These are phyloP conservation scores for Dromococcyx pavoninus DNA, from an alignment of 2,797 vertebrate species.

Conservation along the genomic window DNA sequence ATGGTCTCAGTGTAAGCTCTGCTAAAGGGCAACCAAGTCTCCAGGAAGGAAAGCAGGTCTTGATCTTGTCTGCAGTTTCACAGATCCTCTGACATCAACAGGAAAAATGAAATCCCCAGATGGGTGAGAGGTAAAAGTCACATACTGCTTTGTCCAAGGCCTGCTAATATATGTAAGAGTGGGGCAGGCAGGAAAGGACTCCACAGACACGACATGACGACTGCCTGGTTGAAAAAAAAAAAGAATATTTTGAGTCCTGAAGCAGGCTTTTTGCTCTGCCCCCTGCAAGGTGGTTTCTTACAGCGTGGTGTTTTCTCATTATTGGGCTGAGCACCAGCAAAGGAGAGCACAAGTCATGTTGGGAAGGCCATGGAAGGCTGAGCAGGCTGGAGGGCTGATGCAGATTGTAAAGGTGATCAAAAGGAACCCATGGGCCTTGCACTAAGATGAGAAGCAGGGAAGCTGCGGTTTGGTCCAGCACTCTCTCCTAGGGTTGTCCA, in stretches of 20 bases:
- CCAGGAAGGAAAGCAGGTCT: conserved; percentile 8
- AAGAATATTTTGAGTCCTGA: not conserved
- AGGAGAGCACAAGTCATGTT: not conserved
- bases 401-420: not conserved
- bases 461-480: not conserved
- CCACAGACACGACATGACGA: not conserved
- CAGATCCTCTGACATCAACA: not conserved
- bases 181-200: not conserved
- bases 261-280: not conserved
- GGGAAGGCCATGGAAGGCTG: not conserved
- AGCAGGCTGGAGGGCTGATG: not conserved
- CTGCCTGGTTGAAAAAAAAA: not conserved
- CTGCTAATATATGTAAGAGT: not conserved
- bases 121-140: not conserved
- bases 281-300: not conserved
- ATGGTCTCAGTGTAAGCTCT: not conserved
- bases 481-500: not conserved
- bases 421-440: not conserved
- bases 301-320: not conserved
- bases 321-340: not conserved
- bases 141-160: not conserved
- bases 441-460: not conserved
- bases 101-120: not conserved
- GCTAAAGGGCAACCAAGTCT: not conserved
- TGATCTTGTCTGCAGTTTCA: conserved; percentile 35